Conservation (phyloP, 64 coral and sea anemone genomes). For the Hydrozoanthus tunicans region DNA sequence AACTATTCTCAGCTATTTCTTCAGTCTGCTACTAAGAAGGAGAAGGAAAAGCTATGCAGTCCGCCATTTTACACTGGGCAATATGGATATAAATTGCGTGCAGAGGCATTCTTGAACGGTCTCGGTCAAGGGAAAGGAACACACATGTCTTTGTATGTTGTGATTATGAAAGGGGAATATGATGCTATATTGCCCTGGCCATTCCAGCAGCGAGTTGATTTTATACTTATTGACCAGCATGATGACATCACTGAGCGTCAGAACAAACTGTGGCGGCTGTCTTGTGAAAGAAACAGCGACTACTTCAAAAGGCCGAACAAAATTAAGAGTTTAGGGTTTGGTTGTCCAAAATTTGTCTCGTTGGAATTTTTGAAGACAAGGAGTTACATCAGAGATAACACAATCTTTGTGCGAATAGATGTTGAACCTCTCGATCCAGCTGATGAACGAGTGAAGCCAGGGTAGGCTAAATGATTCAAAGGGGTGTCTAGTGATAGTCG, state of each 20-base stretch:
- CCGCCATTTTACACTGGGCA: conserved; percentile 99
- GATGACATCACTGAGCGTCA: conserved; percentile 74
- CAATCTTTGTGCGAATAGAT: conserved; percentile 96
- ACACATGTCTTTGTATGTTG: conserved; percentile 96
- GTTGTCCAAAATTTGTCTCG: conserved; percentile 99
- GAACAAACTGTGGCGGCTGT: conserved; percentile 93
- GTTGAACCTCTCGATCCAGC: conserved; percentile 83
- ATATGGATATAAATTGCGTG: conserved; percentile 95
- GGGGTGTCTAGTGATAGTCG: not conserved
- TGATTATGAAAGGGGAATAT: conserved; percentile 97
- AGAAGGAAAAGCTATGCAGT: conserved; percentile 98
- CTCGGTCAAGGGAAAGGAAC: conserved; percentile 97
- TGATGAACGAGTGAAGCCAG: conserved; percentile 6
- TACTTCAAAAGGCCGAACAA: conserved; percentile 98
- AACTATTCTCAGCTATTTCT: conserved; percentile 91
- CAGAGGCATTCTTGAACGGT: conserved; percentile 96
- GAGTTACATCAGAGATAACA: conserved; percentile 93
- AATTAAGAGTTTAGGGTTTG: conserved; percentile 94
- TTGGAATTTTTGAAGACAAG: conserved; percentile 86
- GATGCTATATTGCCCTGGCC: conserved; percentile 97
- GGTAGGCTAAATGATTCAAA: not conserved
- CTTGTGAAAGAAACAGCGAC: conserved; percentile 95
- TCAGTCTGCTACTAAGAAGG: conserved; percentile 93
- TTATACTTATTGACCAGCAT: conserved; percentile 97
- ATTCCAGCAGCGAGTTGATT: conserved; percentile 97